Evolutionary conservation across 2,113 vertebrate species (phyloP), one percentile per base, ranked within the genome.

Genomic region (Gopherus evgoodei): DNA sequence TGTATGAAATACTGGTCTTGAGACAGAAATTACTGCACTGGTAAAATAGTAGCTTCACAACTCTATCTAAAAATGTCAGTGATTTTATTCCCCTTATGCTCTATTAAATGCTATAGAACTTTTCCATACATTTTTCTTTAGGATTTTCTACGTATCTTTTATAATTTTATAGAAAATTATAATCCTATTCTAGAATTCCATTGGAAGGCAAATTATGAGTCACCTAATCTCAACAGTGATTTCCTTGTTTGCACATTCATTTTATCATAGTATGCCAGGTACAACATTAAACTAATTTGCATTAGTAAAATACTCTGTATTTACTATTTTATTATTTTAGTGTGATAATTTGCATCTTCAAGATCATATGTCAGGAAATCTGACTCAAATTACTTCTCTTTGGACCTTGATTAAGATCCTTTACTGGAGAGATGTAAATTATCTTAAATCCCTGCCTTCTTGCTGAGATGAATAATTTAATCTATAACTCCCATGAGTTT

Each of bases 241-340:
- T 91, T 94, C 91, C 91, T 92, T 86, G 83, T 89, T 56, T 92
- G 69, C 90, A 54, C 88, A 90, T 97, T 96, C 93, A 96, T 96
- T 92, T 96, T 65, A 3, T 82, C 83, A 93, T 86, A 93, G 90
- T 84, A 93, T 90, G 96, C 87, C 84, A 84, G 93, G 88, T 91
- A 81, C 81, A 90, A 93, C 90, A 89, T 96, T 97, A 94, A 97
- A 93, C 90, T 96, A 94, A 97, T 96, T 96, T 97, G 92, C 94
- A 95, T 97, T 97, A 97, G 95, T 95, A 96, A 95, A 97, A 42
- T 91, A 90, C 96, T 57, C 90, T 95, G 38, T 27, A 96, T 97
- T 97, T 97, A 92, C 95, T 96, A 94, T 95, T 97, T 97, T 95
- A 97, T 97, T 95, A 95, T 95, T 92, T 93, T 90, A 2, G 83